Percentiles rank a stretch among this genome's conserved stretches.
Conservation (phyloP, 2,888 invertebrate species). For the Amblyjoppa fuscipennis region DNA sequence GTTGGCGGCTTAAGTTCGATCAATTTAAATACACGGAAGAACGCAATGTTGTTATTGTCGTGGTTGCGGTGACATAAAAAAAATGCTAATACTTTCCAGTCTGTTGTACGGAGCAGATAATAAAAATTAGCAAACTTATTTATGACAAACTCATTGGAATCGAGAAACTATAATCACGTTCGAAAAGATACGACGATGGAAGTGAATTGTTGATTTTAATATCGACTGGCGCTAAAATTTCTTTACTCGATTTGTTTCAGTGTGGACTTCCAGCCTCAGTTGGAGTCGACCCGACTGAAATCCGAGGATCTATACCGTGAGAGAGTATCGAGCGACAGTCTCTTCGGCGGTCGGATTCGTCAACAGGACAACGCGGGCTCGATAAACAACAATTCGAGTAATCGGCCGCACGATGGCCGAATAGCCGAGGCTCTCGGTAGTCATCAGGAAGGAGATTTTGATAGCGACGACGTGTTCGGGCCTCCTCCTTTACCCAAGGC, state of each 20-base stretch:
- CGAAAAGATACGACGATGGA: background rate
- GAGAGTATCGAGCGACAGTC: slow-evolving; percentile 76
- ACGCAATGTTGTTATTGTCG: background rate
- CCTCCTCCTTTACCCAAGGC: slow-evolving; percentile 82
- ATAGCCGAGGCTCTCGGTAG: slow-evolving; percentile 45
- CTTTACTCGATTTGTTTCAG: slow-evolving; percentile 67
- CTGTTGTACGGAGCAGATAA: too few species aligned
- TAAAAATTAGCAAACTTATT: too few species aligned
- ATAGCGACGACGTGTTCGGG: slow-evolving; percentile 79
- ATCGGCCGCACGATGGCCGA: slow-evolving; percentile 43
- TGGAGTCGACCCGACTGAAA: slow-evolving; percentile 78
- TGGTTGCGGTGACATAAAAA: background rate
- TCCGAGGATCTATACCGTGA: slow-evolving; percentile 81
- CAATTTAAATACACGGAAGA: background rate
- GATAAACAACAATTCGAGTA: slow-evolving; percentile 49
- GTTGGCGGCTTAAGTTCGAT: background rate
- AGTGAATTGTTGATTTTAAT: background rate
- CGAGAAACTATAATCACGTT: background rate
- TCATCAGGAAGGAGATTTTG: slow-evolving; percentile 74
- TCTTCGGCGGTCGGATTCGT: slow-evolving; percentile 71
- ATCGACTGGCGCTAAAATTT: background rate
- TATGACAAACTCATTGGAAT: background rate
- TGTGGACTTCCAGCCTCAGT: slow-evolving; percentile 75
- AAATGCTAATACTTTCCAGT: too few species aligned
- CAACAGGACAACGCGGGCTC: slow-evolving; percentile 65